These are phyloP conservation scores for Anthophora plumipes DNA, from an alignment of 2,888 invertebrate species.

Conservation along the genomic window DNA sequence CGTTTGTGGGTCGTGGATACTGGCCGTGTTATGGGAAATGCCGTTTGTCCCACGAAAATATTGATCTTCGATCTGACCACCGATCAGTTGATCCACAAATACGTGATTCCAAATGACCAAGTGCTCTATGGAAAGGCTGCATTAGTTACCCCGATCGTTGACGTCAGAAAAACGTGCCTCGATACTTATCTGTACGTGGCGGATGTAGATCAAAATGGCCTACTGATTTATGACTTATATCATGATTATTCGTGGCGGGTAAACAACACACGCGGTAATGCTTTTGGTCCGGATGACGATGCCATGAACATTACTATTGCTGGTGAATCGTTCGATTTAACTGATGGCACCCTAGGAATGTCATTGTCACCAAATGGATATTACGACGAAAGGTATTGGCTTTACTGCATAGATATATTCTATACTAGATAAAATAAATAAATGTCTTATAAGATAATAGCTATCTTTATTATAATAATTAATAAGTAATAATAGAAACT, in stretches of 20 bases:
- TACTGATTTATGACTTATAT: constrained; percentile 80
- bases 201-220: constrained; percentile 80
- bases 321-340: constrained; percentile 80
- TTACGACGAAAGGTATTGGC: constrained; percentile 67
- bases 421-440: too few relatives aligned
- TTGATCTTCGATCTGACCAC: constrained; percentile 82
- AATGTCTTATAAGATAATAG: too few relatives aligned
- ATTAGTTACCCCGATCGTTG: constrained; percentile 82
- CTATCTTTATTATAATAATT: too few relatives aligned
- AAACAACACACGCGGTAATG: constrained; percentile 81
- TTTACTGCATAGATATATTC: neutral
- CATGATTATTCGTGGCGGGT: constrained; percentile 80
- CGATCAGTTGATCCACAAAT: constrained; percentile 80
- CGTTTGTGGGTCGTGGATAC: constrained; percentile 84
- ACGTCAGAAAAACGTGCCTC: constrained; percentile 79
- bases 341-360: constrained; percentile 82
- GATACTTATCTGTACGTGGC: constrained; percentile 82
- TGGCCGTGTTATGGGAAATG: constrained; percentile 72
- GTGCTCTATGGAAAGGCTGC: constrained; percentile 76
- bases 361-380: constrained; percentile 81
- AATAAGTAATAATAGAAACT: too few relatives aligned
- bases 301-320: constrained; percentile 81
- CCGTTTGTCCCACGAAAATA: constrained; percentile 83
- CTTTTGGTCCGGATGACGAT: constrained; percentile 81
- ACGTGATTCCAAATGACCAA: constrained; percentile 79